A percentile compares a stretch with the other conserved stretches of the same genome.
Conservation (phyloP, 1,140 invertebrate genomes). For the Elysia chlorotica region DNA sequence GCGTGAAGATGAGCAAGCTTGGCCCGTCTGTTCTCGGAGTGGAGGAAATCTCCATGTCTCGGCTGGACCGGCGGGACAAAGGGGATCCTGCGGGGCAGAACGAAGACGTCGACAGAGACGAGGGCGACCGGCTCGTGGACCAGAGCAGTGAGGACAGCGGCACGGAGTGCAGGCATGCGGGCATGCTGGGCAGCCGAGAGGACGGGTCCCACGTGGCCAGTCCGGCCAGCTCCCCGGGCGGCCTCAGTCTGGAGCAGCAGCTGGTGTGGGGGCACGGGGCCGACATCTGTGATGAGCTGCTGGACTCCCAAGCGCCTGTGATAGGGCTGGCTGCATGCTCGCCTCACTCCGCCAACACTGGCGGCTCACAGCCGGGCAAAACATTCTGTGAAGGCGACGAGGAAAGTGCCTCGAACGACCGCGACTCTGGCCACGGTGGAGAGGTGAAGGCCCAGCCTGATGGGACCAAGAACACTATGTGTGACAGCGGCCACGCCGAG, state of each 20-base stretch:
- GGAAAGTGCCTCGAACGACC: background rate
- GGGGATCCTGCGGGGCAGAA: too few relatives aligned
- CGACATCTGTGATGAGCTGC: conserved; percentile 12
- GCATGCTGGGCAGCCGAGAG: background rate
- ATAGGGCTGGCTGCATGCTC: conserved; percentile 7
- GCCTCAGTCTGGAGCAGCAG: background rate
- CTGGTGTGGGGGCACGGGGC: conserved; percentile 5
- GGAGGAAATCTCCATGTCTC: too few relatives aligned
- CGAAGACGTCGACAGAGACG: conserved; percentile 14
- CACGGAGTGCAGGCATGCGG: conserved; percentile 10
- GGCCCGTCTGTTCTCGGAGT: too few relatives aligned
- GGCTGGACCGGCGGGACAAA: too few relatives aligned
- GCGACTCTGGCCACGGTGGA: conserved; percentile 21
- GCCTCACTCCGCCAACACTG: too few relatives aligned
- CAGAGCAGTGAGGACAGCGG: conserved; percentile 20
- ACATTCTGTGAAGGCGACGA: background rate
- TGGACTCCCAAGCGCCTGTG: conserved; percentile 7
- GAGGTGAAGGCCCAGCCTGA: conserved; percentile 18
- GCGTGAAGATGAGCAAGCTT: too few relatives aligned
- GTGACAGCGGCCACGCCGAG: too few relatives aligned
- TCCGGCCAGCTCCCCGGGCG: conserved; percentile 4
- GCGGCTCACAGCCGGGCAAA: background rate
- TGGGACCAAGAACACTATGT: too few relatives aligned
- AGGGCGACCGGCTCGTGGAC: background rate
- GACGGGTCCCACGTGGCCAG: background rate